Conservation (phyloP, 2,797 vertebrate species). For the Danio albolineatus region DNA sequence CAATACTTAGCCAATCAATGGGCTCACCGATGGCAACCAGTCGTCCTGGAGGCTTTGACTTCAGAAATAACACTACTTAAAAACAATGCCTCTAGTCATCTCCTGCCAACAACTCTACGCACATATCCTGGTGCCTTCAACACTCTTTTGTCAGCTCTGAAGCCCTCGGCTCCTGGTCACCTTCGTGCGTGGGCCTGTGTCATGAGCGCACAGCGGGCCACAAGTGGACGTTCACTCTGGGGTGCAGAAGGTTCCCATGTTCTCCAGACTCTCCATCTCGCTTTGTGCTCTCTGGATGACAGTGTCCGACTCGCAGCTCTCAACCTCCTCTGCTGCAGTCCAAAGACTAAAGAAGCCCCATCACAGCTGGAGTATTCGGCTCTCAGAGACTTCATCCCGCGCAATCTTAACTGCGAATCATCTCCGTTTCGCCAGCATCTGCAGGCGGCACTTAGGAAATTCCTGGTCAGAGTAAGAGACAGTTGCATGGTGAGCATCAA, state of each 20-base stretch:
- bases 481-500: constrained; percentile 80
- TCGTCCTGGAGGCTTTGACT: constrained; percentile 79
- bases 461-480: constrained; percentile 86
- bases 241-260: constrained; percentile 56
- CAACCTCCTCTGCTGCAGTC: constrained; percentile 83
- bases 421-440: constrained; percentile 90
- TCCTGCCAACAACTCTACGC: constrained; percentile 83
- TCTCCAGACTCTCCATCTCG: constrained; percentile 74
- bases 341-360: constrained; percentile 81
- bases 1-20: constrained; percentile 75
- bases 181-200: constrained; percentile 86
- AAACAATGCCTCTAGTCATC: constrained; percentile 77
- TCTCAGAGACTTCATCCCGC: constrained; percentile 81
- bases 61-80: constrained; percentile 83
- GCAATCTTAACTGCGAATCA: constrained; percentile 87
- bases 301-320: constrained; percentile 83
- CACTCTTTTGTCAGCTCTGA: constrained; percentile 71
- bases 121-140: constrained; percentile 78
- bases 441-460: constrained; percentile 80
- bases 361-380: constrained; percentile 71
- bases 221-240: constrained; percentile 70
- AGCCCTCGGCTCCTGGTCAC: constrained; percentile 63
- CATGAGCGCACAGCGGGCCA: constrained; percentile 75
- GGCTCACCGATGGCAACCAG: constrained; percentile 78
- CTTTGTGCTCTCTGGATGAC: constrained; percentile 81